These are phyloP conservation scores for Nycticorax nycticorax DNA, from an alignment of 2,113 vertebrate genomes.

Conservation along the genomic window DNA sequence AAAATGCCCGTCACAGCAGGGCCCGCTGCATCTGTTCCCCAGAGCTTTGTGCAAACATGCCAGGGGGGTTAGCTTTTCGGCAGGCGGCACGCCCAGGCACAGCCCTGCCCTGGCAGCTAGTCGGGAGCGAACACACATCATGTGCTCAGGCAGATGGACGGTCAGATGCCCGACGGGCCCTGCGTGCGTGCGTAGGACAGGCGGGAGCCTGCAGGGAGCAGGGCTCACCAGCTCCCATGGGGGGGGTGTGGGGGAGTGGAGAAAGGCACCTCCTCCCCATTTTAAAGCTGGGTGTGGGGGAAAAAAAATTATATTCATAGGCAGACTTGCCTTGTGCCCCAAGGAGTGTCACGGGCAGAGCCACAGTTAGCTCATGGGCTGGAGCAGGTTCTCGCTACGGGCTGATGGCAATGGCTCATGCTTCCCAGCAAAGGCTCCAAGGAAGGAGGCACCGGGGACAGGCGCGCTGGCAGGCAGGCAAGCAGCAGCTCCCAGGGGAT, in stretches of 20 bases:
- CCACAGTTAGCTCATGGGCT: background rate
- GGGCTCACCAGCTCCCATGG: fast-evolving
- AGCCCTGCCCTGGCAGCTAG: background rate
- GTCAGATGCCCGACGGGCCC: background rate
- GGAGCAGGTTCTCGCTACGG: background rate
- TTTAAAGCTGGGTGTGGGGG: background rate
- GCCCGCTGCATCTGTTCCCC: background rate
- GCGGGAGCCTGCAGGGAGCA: background rate
- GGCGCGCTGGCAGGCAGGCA: background rate
- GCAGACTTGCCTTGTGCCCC: background rate
- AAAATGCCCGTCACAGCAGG: background rate
- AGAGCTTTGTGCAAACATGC: background rate
- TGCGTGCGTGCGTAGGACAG: background rate
- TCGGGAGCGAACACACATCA: background rate
- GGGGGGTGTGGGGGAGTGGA: background rate
- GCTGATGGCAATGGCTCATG: background rate
- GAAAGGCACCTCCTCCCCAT: background rate
- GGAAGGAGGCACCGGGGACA: background rate
- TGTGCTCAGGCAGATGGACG: background rate
- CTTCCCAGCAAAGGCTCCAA: background rate
- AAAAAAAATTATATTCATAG: background rate
- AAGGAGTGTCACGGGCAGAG: constrained; percentile 3
- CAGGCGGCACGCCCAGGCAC: background rate
- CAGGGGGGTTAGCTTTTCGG: background rate
- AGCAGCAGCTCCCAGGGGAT: background rate